phyloP scores from a whole-genome alignment of 2,797 vertebrate genomes.

The Smutsia temminckii region DNA sequence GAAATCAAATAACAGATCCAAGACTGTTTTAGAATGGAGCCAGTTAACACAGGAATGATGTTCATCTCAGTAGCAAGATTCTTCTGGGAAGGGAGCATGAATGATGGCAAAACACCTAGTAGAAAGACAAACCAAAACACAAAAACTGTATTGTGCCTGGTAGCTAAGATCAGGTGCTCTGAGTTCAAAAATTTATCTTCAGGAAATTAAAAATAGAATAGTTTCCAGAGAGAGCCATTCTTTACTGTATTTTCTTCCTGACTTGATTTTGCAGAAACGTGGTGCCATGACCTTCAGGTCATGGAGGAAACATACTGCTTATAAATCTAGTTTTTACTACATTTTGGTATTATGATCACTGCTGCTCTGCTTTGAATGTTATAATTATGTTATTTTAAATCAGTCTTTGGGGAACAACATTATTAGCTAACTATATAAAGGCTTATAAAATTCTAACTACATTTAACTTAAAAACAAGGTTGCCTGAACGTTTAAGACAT shows the following conservation, averaged over 20 bases:
- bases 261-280: neutral
- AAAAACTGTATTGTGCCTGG: neutral
- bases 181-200: conserved; percentile 30
- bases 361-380: conserved; percentile 39
- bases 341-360: conserved; percentile 35
- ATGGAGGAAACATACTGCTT: neutral
- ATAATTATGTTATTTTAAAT: conserved; percentile 53
- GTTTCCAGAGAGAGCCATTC: conserved; percentile 6
- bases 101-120: neutral
- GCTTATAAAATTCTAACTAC: conserved; percentile 12
- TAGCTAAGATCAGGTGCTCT: neutral
- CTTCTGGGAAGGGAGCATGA: neutral
- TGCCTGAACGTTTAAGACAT: neutral
- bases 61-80: neutral
- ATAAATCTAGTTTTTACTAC: conserved; percentile 42
- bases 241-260: neutral
- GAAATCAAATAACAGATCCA: neutral
- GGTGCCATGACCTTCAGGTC: neutral
- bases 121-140: neutral
- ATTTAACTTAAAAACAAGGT: conserved; percentile 52
- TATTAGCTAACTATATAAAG: conserved; percentile 58
- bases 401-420: neutral
- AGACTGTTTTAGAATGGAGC: neutral
- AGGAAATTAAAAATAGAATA: conserved; percentile 34
- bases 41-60: neutral